Conservation (phyloP, 2,113 vertebrate genomes). For the Azemiops feae region DNA sequence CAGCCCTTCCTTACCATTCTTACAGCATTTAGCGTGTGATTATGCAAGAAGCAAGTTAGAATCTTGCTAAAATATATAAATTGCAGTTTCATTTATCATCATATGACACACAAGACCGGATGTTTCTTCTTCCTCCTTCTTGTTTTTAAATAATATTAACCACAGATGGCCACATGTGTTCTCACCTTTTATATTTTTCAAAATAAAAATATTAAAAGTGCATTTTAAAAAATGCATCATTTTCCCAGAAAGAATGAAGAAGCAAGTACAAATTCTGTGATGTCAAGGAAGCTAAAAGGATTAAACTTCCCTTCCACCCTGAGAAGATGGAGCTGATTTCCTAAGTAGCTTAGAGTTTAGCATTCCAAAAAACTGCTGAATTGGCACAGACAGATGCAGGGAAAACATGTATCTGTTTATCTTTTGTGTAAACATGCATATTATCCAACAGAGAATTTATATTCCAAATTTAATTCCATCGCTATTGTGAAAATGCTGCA, state of each 20-base stretch:
- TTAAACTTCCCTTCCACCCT: background rate
- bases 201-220: background rate
- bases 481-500: background rate
- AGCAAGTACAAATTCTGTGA: background rate
- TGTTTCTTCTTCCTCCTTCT: background rate
- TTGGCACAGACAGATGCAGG: background rate
- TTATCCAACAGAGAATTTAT: background rate
- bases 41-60: background rate
- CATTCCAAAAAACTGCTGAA: background rate
- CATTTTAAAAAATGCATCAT: background rate
- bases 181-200: background rate
- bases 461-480: background rate
- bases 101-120: background rate
- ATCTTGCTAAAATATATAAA: background rate
- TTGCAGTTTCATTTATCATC: background rate
- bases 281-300: background rate
- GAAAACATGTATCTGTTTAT: background rate
- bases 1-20: background rate
- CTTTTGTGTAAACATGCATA: background rate
- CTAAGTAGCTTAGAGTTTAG: background rate
- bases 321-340: background rate
- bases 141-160: background rate
- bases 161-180: background rate
- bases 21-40: background rate
- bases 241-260: background rate